Percentiles rank a stretch among this genome's conserved stretches.
Evolutionary conservation across 1,140 invertebrate genomes (phyloP).

Genomic region (Anastatus disparis): DNA sequence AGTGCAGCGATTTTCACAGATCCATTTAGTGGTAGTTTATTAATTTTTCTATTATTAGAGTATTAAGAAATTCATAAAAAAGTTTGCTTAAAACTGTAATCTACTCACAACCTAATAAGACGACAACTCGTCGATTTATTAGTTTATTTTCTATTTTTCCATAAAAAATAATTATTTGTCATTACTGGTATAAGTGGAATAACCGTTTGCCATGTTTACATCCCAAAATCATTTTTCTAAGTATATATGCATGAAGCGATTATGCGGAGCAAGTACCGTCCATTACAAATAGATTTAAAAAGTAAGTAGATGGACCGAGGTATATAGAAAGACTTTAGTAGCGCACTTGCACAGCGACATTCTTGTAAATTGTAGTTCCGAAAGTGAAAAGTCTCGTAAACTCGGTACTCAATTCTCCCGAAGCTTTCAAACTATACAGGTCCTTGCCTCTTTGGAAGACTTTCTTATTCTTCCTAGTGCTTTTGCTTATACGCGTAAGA

Average conservation of each 20-base stretch:
- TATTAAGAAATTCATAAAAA: too few relatives aligned
- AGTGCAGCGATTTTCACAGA: too few relatives aligned
- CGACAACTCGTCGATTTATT: too few relatives aligned
- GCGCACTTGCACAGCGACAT: slow-evolving; percentile 17
- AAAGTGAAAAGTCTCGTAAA: slow-evolving; percentile 45
- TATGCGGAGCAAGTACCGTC: slow-evolving; percentile 14
- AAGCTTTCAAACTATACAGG: slow-evolving; percentile 35
- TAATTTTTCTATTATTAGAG: too few relatives aligned
- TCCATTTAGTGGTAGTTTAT: too few relatives aligned
- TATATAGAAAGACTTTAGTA: slow-evolving; percentile 11
- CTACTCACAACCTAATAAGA: too few relatives aligned
- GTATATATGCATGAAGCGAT: slow-evolving; percentile 21
- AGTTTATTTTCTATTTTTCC: not conserved
- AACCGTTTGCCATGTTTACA: slow-evolving; percentile 13
- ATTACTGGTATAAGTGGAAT: slow-evolving; percentile 9
- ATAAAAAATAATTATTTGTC: not conserved
- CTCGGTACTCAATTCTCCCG: slow-evolving; percentile 40
- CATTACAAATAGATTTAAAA: slow-evolving; percentile 34
- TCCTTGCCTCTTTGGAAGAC: slow-evolving; percentile 32
- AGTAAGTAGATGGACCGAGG: not conserved
- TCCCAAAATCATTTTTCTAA: not conserved
- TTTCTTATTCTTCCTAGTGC: not conserved
- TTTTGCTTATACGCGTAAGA: not conserved
- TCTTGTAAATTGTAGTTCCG: slow-evolving; percentile 41
- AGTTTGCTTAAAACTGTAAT: too few relatives aligned